Conservation (phyloP, 2,797 vertebrate species). For the Ataeniobius toweri region DNA sequence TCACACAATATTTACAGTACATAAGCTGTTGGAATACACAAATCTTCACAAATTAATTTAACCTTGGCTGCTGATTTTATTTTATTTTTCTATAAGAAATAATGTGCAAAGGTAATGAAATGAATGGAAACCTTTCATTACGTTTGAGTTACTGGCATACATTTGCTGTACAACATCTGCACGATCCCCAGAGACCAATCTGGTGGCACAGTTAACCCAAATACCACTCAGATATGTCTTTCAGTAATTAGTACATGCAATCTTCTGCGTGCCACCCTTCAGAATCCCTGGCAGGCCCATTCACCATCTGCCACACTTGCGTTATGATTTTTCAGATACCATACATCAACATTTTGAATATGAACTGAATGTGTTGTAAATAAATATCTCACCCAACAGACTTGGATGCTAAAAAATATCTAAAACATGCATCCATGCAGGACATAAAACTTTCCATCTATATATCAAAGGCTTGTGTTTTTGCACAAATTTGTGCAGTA, state of each 20-base stretch:
- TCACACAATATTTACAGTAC: neutral
- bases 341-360: neutral
- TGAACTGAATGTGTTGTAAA: slow-evolving; percentile 8
- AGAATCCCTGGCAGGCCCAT: slow-evolving; percentile 61
- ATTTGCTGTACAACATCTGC: slow-evolving; percentile 65
- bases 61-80: neutral
- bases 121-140: neutral
- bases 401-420: slow-evolving; percentile 11
- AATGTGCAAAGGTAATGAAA: neutral
- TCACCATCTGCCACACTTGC: slow-evolving; percentile 68
- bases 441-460: slow-evolving; percentile 1
- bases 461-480: neutral
- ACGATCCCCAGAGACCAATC: slow-evolving; percentile 49
- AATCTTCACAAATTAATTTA: neutral
- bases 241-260: slow-evolving; percentile 62
- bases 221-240: slow-evolving; percentile 30
- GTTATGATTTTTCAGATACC: slow-evolving; percentile 14
- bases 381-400: slow-evolving; percentile 1
- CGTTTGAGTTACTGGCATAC: slow-evolving; percentile 36
- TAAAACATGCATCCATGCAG: neutral
- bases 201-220: slow-evolving; percentile 56
- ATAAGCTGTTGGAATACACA: neutral
- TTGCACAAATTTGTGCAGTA: slow-evolving; percentile 1
- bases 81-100: neutral
- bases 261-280: slow-evolving; percentile 51